Conservation (phyloP, 2,113 vertebrate species). For the Tragelaphus buxtoni region DNA sequence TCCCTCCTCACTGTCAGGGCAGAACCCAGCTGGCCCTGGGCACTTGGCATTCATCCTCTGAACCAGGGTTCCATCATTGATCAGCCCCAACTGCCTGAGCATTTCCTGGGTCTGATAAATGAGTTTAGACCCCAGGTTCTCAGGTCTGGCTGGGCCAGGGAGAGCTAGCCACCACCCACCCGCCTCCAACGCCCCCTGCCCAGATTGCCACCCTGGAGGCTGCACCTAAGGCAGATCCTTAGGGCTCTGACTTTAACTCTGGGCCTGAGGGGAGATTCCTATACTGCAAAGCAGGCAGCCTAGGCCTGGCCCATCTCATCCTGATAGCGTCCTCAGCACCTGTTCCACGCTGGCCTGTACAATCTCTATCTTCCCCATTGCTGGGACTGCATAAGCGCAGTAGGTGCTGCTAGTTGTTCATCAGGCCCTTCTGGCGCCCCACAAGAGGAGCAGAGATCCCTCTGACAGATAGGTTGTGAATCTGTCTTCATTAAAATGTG, state of each 20-base stretch:
- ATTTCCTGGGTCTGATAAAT: neutral
- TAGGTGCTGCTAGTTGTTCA: neutral
- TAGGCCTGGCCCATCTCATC: rapidly evolving
- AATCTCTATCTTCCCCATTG: neutral
- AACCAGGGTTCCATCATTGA: neutral
- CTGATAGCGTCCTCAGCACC: neutral
- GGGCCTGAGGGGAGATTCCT: neutral
- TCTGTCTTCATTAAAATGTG: neutral
- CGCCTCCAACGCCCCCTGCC: rapidly evolving
- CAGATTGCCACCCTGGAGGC: neutral
- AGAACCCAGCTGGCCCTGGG: neutral
- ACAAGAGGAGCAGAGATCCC: neutral
- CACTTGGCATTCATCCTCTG: neutral
- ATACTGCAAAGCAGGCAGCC: neutral
- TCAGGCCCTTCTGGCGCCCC: neutral
- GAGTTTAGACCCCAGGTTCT: neutral
- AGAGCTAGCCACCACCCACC: neutral
- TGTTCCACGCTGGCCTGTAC: neutral
- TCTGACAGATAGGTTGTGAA: neutral
- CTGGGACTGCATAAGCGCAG: neutral
- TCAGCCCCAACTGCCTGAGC: neutral
- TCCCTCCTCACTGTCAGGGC: neutral
- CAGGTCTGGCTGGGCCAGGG: neutral
- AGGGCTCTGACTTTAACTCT: neutral
- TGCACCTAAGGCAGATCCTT: neutral